Conservation (phyloP, 2,113 vertebrate genomes). For the Malurus melanocephalus region DNA sequence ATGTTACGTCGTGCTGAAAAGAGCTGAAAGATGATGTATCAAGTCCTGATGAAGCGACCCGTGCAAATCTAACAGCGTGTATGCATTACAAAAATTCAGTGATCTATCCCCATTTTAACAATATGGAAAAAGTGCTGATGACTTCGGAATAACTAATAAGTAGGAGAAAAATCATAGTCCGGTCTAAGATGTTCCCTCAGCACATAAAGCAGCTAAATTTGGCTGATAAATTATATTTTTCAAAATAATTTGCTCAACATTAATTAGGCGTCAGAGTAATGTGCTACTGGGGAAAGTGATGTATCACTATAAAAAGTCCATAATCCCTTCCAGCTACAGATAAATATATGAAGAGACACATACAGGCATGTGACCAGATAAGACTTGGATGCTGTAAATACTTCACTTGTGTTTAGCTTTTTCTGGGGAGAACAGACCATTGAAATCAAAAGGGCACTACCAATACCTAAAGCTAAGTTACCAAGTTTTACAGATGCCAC, state of each 20-base stretch:
- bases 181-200: not conserved
- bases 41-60: not conserved
- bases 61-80: not conserved
- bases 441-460: not conserved
- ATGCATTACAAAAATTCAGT: not conserved
- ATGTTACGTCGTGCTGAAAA: not conserved
- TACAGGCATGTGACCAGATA: not conserved
- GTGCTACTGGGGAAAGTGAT: not conserved
- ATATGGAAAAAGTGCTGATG: not conserved
- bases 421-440: fast-evolving
- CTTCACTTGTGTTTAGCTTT: not conserved
- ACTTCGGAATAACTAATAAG: not conserved
- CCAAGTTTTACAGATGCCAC: not conserved
- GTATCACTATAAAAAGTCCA: not conserved
- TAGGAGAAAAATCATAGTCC: not conserved
- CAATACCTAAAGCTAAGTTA: not conserved
- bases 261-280: not conserved
- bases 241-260: not conserved
- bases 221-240: not conserved
- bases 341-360: fast-evolving
- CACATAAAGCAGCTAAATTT: not conserved
- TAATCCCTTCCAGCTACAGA: not conserved
- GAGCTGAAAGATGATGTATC: fast-evolving
- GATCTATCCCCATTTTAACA: not conserved
- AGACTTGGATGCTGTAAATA: not conserved